These are phyloP conservation scores for Crotalus horridus DNA, from an alignment of 2,113 vertebrate species.

Conservation along the genomic window DNA sequence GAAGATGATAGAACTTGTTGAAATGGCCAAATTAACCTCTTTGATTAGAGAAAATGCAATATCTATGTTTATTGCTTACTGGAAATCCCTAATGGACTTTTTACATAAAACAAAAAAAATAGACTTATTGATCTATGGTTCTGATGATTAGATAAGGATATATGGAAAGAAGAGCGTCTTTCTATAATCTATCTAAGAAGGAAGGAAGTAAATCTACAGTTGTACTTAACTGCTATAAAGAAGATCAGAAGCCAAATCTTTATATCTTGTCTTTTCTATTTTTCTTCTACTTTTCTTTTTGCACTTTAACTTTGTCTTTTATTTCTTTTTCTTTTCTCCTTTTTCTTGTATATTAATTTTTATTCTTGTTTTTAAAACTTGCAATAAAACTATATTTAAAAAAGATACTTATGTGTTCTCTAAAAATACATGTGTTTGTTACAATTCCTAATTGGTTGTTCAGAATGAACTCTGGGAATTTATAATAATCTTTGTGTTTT, in stretches of 20 bases:
- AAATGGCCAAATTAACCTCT: too few species aligned
- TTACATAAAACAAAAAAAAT: too few species aligned
- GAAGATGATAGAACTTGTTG: too few species aligned
- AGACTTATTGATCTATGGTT: too few species aligned
- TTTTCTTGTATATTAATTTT: background rate
- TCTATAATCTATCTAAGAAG: too few species aligned
- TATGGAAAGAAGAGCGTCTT: background rate
- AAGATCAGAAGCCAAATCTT: background rate
- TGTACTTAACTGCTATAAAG: background rate
- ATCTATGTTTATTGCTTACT: too few species aligned
- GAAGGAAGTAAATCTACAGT: background rate
- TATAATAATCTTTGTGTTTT: constrained; percentile 43
- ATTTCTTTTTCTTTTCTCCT: background rate
- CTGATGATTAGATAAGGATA: background rate
- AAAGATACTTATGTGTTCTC: background rate
- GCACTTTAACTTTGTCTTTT: background rate
- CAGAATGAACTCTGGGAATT: background rate
- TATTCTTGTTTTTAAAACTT: background rate
- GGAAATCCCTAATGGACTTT: too few species aligned
- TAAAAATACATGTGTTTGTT: background rate
- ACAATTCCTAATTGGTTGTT: background rate
- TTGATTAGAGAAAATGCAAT: too few species aligned
- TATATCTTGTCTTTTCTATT: background rate
- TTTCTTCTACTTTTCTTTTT: background rate
- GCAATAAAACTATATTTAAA: background rate